phyloP scores from a whole-genome alignment of 2,888 invertebrate species.

The Gnatocerus cornutus region DNA sequence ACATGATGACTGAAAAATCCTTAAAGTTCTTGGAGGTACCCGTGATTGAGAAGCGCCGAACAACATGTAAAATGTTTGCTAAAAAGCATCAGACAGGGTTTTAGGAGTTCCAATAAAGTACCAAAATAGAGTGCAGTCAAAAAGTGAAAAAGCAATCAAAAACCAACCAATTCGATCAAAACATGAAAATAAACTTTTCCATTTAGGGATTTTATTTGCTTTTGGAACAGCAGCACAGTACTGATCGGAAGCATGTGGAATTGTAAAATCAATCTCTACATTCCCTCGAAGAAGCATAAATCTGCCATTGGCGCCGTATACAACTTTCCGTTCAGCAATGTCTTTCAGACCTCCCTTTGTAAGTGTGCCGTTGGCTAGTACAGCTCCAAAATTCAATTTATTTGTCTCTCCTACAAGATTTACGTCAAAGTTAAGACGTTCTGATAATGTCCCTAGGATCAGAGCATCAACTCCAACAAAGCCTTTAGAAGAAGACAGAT shows the following conservation, averaged over 20 bases:
- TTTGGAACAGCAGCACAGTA: slow-evolving; percentile 10
- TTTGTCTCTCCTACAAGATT: background rate
- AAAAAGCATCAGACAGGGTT: too few species aligned
- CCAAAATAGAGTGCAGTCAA: slow-evolving; percentile 8
- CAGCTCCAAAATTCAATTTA: background rate
- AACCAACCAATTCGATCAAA: background rate
- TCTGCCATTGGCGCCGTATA: slow-evolving; percentile 11
- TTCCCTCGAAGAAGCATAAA: background rate
- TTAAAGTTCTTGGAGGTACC: too few species aligned
- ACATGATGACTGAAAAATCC: slow-evolving; percentile 2
- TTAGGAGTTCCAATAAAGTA: background rate
- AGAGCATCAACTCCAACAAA: slow-evolving; percentile 8
- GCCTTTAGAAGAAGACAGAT: background rate
- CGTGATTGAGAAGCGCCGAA: too few species aligned
- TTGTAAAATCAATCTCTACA: slow-evolving; percentile 3
- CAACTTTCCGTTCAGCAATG: background rate
- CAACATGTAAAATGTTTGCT: too few species aligned
- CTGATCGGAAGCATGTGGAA: slow-evolving; percentile 6
- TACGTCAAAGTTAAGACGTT: slow-evolving; percentile 1
- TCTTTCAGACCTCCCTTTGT: slow-evolving; percentile 8
- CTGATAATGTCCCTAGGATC: background rate
- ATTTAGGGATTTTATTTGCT: slow-evolving; percentile 3
- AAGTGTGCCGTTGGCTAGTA: slow-evolving; percentile 10
- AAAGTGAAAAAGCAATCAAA: background rate
- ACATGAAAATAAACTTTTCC: background rate